phyloP scores from a whole-genome alignment of 64 coral and sea anemone species.

The Trachythela sp. region DNA sequence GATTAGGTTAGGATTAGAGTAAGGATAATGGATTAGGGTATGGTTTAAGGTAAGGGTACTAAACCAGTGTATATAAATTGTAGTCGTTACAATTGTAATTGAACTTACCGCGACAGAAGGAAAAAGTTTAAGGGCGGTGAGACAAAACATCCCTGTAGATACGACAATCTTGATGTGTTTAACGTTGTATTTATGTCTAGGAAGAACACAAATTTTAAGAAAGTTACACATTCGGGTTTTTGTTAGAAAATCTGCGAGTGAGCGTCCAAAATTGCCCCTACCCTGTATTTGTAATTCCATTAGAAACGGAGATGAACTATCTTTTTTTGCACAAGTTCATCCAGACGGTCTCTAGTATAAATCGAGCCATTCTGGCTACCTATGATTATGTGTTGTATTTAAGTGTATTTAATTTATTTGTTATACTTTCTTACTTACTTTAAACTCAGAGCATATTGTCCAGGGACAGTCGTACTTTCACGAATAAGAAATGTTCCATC shows the following conservation, averaged over 20 bases:
- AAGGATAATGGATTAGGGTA: no score
- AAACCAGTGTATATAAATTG: no score
- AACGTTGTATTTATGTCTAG: slow-evolving; percentile 27
- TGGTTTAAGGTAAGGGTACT: no score
- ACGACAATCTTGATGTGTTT: slow-evolving; percentile 98
- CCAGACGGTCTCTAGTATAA: no score
- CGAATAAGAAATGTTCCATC: slow-evolving; percentile 68
- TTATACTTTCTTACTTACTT: slow-evolving; percentile 17
- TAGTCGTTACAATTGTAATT: neutral
- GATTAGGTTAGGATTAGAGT: no score
- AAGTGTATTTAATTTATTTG: neutral
- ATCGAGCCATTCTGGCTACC: no score
- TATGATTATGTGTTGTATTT: no score
- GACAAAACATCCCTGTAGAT: slow-evolving; percentile 68
- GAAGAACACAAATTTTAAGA: neutral
- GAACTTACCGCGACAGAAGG: slow-evolving; percentile 60
- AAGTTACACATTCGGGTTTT: no score
- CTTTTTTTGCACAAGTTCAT: no score
- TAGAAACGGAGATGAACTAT: neutral
- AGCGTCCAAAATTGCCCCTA: no score
- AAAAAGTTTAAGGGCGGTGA: slow-evolving; percentile 76
- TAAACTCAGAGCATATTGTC: slow-evolving; percentile 66
- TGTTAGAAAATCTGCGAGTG: neutral
- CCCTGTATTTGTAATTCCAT: neutral
- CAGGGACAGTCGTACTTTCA: slow-evolving; percentile 54